Evolutionary conservation across 2,113 vertebrate species (phyloP).

Genomic region (Numenius arquata): DNA sequence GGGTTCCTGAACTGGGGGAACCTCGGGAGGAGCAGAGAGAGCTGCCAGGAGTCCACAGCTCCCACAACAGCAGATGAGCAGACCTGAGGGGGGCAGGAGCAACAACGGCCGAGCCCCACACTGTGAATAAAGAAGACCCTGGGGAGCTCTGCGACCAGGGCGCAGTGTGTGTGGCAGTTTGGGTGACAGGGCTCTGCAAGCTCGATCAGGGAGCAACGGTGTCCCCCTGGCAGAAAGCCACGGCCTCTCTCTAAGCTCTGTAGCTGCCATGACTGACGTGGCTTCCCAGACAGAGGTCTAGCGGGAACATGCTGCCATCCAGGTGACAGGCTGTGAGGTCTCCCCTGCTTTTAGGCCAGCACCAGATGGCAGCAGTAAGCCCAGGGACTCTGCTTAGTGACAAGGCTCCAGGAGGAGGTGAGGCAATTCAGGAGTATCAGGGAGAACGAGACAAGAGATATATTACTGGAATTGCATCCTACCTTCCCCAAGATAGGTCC

Average conservation of each 20-base stretch:
- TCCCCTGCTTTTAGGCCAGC: background rate
- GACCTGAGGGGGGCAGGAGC: background rate
- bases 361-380: background rate
- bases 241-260: background rate
- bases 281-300: background rate
- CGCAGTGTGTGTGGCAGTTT: background rate
- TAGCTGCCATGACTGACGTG: background rate
- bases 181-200: background rate
- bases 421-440: background rate
- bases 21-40: background rate
- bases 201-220: background rate
- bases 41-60: background rate
- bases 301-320: background rate
- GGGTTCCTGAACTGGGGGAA: background rate
- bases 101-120: background rate
- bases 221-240: background rate
- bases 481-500: background rate
- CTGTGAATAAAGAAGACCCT: background rate
- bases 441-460: background rate
- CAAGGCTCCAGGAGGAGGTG: background rate
- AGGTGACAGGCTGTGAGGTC: background rate
- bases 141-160: background rate
- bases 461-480: background rate
- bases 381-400: background rate
- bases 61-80: background rate